Base-by-base conservation (phyloP, 2,113 vertebrate genomes). In the Elaphurus davidianus region DNA sequence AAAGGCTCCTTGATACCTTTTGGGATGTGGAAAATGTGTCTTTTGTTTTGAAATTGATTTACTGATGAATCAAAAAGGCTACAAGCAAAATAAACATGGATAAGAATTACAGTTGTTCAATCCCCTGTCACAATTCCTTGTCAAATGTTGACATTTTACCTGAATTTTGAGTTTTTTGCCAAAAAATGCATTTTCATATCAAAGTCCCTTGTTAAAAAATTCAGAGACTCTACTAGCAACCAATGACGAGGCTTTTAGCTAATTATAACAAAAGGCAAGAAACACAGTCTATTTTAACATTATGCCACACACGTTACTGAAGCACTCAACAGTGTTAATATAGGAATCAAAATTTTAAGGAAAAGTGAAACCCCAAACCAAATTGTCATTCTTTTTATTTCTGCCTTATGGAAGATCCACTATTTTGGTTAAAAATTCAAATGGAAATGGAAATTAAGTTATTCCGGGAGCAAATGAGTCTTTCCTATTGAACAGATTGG, bases 21-120 rank as follows among this genome's bases (percentile, higher is more conserved):
- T 86, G 76, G 43, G 92, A 98, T 91, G 90, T 23, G 84, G 92
- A 98, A 96, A 97, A 98, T 12, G 81, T 76, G 96, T 97, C 28
- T 85, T 98, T 96, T 98, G 97, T 98, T 98, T 97, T 95, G 94
- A 98, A 98, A 84, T 78, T 98, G 87, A 98, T 98, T 98, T 99
- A 98, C 88, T 97, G 96, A 99, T 98, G 92, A 90, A 47, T 17
- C 43, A 17, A 89, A 98, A 98, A 98, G 88, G 96, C 97, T 97
- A 97, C 94, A 98, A 98, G 97, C 85, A 96, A 86, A 98, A 97
- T 45, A 98, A 96, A 79, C 96, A 97, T 88, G 98, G 93, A 97
- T 54, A 98, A 98, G 79, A 98, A 98, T 96, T 97, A 90, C 12
- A 97, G 86, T 98, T 98, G 28, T 84, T 97, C 97, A 91, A 55